Percentiles rank a stretch among this genome's conserved stretches.
Evolutionary conservation across 2,888 invertebrate species (phyloP).

Genomic region (Ochlodes sylvanus): DNA sequence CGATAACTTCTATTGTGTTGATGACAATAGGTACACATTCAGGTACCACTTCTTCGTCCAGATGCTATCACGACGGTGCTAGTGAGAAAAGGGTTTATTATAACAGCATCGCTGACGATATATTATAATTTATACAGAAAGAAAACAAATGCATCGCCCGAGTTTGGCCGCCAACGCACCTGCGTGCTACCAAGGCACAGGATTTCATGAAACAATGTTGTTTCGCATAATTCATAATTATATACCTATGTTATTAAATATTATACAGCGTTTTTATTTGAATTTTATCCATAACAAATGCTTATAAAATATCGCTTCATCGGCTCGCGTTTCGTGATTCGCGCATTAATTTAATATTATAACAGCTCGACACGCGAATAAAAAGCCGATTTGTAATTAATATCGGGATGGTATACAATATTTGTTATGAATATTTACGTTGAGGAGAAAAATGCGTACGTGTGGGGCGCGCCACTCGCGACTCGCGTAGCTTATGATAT

Average conservation of each 20-base stretch:
- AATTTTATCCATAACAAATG: slow-evolving; percentile 34
- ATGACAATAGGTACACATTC: slow-evolving; percentile 9
- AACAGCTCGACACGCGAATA: slow-evolving; percentile 14
- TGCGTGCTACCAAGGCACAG: slow-evolving; percentile 20
- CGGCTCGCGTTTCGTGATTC: slow-evolving; percentile 24
- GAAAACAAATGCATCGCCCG: slow-evolving; percentile 13
- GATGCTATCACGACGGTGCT: slow-evolving; percentile 21
- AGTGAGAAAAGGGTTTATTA: slow-evolving; percentile 24
- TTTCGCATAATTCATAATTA: slow-evolving; percentile 29
- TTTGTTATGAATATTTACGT: slow-evolving; percentile 38
- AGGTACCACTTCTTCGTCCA: slow-evolving; percentile 7
- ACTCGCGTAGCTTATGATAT: slow-evolving; percentile 75
- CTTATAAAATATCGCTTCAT: slow-evolving; percentile 39
- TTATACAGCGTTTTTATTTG: slow-evolving; percentile 28
- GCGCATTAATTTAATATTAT: slow-evolving; percentile 37
- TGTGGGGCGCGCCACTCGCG: slow-evolving; percentile 54
- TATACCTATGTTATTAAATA: slow-evolving; percentile 36
- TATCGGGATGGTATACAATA: slow-evolving; percentile 33
- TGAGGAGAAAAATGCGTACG: slow-evolving; percentile 65
- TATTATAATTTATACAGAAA: slow-evolving; percentile 32
- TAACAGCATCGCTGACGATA: slow-evolving; percentile 31
- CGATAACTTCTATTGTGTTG: slow-evolving; percentile 17
- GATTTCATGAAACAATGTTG: slow-evolving; percentile 27
- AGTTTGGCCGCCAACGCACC: slow-evolving; percentile 8
- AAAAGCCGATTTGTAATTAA: slow-evolving; percentile 41